Conservation (phyloP, 2,113 vertebrate species). For the Ia io region DNA sequence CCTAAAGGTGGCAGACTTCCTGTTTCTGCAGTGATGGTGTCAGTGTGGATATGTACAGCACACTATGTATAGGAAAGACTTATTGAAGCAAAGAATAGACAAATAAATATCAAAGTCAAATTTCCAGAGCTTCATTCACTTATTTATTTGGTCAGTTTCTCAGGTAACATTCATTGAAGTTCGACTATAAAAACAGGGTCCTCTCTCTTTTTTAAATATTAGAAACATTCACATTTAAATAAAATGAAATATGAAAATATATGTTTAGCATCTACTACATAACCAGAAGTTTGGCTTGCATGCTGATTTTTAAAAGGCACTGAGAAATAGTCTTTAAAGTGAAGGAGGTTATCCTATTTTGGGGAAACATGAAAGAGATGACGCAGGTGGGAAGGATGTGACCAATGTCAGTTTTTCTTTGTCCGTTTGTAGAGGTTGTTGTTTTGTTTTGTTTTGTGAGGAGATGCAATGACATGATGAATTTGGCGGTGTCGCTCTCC, state of each 20-base stretch:
- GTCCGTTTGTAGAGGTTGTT: no score
- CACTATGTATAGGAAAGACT: neutral
- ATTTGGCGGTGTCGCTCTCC: neutral
- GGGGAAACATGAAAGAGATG: neutral
- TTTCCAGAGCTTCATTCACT: neutral
- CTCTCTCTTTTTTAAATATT: neutral
- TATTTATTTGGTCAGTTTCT: neutral
- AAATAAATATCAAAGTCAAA: conserved; percentile 8
- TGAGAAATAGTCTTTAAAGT: neutral
- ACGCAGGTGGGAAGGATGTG: neutral
- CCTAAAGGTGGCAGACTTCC: neutral
- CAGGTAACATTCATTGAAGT: neutral
- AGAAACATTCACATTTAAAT: neutral
- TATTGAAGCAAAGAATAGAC: neutral
- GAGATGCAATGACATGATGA: no score
- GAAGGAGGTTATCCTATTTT: neutral
- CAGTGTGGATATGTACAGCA: neutral
- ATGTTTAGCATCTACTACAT: neutral
- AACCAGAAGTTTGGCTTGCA: neutral
- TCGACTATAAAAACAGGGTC: neutral
- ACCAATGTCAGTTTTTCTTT: no score
- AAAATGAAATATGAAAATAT: neutral
- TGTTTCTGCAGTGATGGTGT: neutral
- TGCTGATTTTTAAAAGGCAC: neutral
- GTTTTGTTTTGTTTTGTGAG: no score